phyloP scores from a whole-genome alignment of 2,113 vertebrate species.

The Oreochromis tanganicae region DNA sequence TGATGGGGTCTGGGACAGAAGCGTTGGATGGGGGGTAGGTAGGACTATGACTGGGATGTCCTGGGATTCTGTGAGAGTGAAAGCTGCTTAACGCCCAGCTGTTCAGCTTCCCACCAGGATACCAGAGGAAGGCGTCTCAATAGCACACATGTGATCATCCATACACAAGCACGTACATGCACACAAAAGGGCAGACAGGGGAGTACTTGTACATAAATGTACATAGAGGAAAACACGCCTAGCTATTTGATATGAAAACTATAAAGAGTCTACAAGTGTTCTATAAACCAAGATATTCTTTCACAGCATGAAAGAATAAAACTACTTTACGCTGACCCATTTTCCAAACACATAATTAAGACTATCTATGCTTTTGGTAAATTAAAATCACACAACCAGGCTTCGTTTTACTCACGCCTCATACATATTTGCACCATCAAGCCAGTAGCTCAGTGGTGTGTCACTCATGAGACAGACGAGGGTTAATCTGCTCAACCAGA shows the following conservation, averaged over 20 bases:
- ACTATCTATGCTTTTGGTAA: not conserved
- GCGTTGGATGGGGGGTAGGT: constrained; percentile 43
- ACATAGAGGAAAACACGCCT: not conserved
- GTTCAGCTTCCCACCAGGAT: constrained; percentile 63
- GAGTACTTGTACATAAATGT: not conserved
- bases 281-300: not conserved
- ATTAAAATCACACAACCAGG: not conserved
- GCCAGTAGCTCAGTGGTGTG: constrained; percentile 1
- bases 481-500: constrained; percentile 56
- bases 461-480: constrained; percentile 28
- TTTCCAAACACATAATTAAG: not conserved
- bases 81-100: constrained; percentile 78
- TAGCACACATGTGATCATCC: not conserved
- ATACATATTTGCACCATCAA: not conserved
- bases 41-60: constrained; percentile 27
- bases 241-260: not conserved
- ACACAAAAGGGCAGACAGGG: not conserved
- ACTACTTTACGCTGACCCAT: not conserved
- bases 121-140: constrained; percentile 35
- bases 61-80: constrained; percentile 52
- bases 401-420: not conserved
- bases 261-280: not conserved
- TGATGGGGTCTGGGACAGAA: constrained; percentile 7
- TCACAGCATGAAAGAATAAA: not conserved
- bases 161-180: not conserved